phyloP scores from a whole-genome alignment of 2,113 vertebrate genomes.

The Pachycephala philippinensis region DNA sequence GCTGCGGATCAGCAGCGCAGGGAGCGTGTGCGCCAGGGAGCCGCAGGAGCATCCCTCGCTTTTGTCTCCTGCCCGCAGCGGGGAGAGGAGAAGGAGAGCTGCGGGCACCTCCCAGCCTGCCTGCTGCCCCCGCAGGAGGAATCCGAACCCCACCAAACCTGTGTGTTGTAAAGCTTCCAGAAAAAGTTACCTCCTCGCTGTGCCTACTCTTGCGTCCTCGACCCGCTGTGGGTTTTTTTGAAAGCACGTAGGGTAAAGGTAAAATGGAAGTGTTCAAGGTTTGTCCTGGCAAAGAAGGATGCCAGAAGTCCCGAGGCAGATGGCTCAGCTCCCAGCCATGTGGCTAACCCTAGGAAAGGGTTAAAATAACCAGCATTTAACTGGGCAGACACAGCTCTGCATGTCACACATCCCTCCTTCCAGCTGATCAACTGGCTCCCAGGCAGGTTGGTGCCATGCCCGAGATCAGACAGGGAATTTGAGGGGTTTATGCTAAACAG shows the following conservation, averaged over 20 bases:
- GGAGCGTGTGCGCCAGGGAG: background rate
- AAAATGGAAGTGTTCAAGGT: background rate
- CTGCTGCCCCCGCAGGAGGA: background rate
- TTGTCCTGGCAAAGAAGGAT: background rate
- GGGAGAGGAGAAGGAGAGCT: background rate
- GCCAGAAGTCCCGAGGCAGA: background rate
- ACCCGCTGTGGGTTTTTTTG: rapidly evolving
- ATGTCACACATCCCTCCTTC: background rate
- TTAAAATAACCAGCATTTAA: background rate
- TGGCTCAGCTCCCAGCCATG: background rate
- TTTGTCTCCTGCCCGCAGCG: background rate
- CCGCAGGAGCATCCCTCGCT: background rate
- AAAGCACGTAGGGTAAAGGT: rapidly evolving
- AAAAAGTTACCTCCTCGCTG: background rate
- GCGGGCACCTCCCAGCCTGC: background rate
- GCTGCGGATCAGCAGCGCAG: background rate
- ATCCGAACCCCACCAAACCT: background rate
- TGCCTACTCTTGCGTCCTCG: background rate
- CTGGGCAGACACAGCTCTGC: background rate
- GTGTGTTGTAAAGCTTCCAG: background rate
- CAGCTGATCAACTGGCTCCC: background rate
- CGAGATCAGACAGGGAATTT: background rate
- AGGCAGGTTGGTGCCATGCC: background rate
- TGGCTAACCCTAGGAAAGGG: background rate
- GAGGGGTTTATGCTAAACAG: constrained; percentile 6